phyloP scores from a whole-genome alignment of 2,888 invertebrate genomes.

The Plagodis pulveraria region DNA sequence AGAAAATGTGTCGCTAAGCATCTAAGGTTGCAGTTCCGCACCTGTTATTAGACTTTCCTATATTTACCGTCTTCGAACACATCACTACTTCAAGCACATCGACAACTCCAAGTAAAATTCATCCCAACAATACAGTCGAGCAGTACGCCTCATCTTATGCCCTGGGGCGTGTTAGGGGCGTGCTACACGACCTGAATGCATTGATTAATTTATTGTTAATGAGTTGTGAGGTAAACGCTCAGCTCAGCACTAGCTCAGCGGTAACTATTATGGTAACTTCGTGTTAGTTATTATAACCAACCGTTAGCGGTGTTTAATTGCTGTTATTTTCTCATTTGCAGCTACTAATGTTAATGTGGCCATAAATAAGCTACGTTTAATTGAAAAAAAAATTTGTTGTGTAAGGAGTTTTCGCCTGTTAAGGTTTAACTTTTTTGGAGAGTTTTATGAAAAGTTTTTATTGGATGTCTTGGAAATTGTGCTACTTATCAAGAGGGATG shows the following conservation, averaged over 20 bases:
- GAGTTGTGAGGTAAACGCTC: conserved; percentile 59
- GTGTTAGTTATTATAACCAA: conserved; percentile 37
- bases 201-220: conserved; percentile 77
- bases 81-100: too few species aligned
- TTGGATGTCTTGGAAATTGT: too few species aligned
- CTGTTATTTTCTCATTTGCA: conserved; percentile 35
- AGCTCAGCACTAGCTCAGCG: conserved; percentile 32
- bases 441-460: too few species aligned
- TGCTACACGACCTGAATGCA: conserved; percentile 35
- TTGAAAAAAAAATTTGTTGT: conserved; percentile 4
- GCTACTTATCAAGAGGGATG: too few species aligned
- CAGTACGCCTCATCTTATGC: conserved; percentile 10
- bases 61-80: too few species aligned
- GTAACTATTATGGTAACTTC: conserved; percentile 43
- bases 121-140: conserved; percentile 1
- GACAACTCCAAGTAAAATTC: not conserved
- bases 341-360: conserved; percentile 23
- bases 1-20: too few species aligned
- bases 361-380: conserved; percentile 19
- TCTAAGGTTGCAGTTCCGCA: too few species aligned
- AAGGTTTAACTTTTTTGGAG: too few species aligned
- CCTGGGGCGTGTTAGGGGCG: conserved; percentile 40
- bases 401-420: too few species aligned
- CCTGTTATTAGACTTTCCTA: too few species aligned
- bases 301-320: conserved; percentile 36